phyloP scores from a whole-genome alignment of 1,140 invertebrate genomes.

The Arion vulgaris region DNA sequence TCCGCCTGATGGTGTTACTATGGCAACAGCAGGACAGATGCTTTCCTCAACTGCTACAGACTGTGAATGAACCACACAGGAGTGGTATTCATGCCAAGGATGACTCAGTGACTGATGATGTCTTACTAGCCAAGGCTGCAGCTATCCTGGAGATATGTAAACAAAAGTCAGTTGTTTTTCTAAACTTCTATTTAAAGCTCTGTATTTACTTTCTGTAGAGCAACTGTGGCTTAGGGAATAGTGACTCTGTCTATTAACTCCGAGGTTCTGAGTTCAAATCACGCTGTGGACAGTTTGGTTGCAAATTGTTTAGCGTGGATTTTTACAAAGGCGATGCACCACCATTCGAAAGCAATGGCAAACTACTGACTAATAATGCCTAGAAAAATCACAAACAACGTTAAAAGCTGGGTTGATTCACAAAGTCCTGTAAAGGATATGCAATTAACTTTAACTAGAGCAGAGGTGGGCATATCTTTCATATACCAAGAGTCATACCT shows the following conservation, averaged over 20 bases:
- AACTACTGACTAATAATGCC: too few relatives aligned
- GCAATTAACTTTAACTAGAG: background rate
- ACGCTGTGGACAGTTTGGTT: too few relatives aligned
- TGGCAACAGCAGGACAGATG: slow-evolving; percentile 61
- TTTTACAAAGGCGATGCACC: too few relatives aligned
- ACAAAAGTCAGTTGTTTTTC: slow-evolving; percentile 46
- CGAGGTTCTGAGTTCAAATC: too few relatives aligned
- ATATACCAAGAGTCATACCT: too few relatives aligned
- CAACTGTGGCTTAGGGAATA: too few relatives aligned
- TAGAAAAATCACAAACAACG: too few relatives aligned
- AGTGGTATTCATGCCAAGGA: background rate
- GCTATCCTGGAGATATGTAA: slow-evolving; percentile 59
- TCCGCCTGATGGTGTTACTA: slow-evolving; percentile 53
- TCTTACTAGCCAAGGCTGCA: slow-evolving; percentile 53
- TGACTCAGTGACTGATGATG: slow-evolving; percentile 37
- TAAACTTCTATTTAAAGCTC: background rate
- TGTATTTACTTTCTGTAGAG: too few relatives aligned
- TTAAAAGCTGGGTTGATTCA: too few relatives aligned
- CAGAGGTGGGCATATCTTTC: background rate
- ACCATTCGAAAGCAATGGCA: background rate
- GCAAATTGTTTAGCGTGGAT: too few relatives aligned
- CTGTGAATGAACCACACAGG: slow-evolving; percentile 41
- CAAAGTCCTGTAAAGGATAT: too few relatives aligned
- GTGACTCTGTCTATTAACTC: too few relatives aligned
- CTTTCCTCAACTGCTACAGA: slow-evolving; percentile 58